Evolutionary conservation across 2,797 vertebrate genomes (phyloP).

Genomic region (Enteromius treurensis): DNA sequence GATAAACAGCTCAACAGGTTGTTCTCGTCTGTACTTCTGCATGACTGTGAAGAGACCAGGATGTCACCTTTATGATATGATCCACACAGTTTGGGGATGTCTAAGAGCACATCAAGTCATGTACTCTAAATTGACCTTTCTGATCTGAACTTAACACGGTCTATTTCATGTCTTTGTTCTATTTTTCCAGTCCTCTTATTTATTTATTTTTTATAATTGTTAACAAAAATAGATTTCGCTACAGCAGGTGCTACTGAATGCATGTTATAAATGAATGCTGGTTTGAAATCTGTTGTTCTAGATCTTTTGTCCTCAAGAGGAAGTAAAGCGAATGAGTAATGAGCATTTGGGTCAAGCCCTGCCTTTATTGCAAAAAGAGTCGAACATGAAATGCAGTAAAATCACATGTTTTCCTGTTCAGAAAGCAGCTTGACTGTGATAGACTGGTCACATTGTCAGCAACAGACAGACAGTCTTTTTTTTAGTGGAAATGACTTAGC

Average conservation of each 20-base stretch:
- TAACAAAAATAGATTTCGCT: neutral
- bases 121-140: neutral
- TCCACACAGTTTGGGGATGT: neutral
- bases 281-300: slow-evolving; percentile 9
- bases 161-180: neutral
- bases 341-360: neutral
- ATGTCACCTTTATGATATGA: neutral
- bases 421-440: neutral
- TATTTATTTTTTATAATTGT: neutral
- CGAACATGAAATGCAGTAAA: slow-evolving; percentile 6
- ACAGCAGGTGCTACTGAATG: neutral
- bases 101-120: neutral
- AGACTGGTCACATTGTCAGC: neutral
- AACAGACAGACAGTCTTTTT: neutral
- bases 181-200: neutral
- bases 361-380: slow-evolving; percentile 21
- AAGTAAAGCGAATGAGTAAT: slow-evolving; percentile 14
- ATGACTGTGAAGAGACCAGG: neutral
- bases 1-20: neutral
- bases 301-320: slow-evolving; percentile 16
- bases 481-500: neutral
- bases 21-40: neutral
- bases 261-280: neutral
- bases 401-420: slow-evolving; percentile 21
- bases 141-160: neutral